Evolutionary conservation across 2,888 invertebrate genomes (phyloP), one percentile per base, ranked within the genome.

Genomic region (Philereme vetulata): DNA sequence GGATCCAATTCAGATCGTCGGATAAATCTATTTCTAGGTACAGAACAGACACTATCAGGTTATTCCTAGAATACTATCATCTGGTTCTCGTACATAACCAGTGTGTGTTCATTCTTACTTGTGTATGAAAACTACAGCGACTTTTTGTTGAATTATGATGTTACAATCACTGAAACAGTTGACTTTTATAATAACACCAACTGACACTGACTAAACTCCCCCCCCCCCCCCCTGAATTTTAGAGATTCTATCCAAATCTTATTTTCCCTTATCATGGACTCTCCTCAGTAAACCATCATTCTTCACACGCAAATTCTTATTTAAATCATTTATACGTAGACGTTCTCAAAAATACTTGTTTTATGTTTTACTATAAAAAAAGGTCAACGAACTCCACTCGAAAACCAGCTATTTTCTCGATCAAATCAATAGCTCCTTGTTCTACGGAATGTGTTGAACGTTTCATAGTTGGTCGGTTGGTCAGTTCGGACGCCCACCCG

Each of bases 351-450:
- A 56, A 21, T 57, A 54, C 46, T 47, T 49, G 11, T 46, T 53
- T 56, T 58, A 0, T 4, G 21, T 50, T 56, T 55, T 51, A 54
- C 49, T 68, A 66, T 60, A 66, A 67, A 60, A 64, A 61, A 75
- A 80, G 85, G 80, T 85, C 80, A 85, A 85, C 71, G 84, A 84
- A 77, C 85, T 69, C 62, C 66, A 65, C 68, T 73, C 71, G 60
- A 74, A 80, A 77, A 71, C 77, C 70, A 71, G 74, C 75, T 76
- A 77, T 77, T 75, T 83, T 68, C 66, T 76, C 64, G 67, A 70
- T 75, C 62, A 74, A 69, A 64, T 71, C 64, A 68, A 72, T 74
- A 65, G 77, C 67, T 33, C 68, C 67, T 72, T 62, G 66, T 66
- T 70, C 65, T 71, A 64, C 73, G 61, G 58, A 61, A 59, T 63